Base-by-base conservation (phyloP, 2,888 invertebrate genomes). In the Harmothoe impar region DNA sequence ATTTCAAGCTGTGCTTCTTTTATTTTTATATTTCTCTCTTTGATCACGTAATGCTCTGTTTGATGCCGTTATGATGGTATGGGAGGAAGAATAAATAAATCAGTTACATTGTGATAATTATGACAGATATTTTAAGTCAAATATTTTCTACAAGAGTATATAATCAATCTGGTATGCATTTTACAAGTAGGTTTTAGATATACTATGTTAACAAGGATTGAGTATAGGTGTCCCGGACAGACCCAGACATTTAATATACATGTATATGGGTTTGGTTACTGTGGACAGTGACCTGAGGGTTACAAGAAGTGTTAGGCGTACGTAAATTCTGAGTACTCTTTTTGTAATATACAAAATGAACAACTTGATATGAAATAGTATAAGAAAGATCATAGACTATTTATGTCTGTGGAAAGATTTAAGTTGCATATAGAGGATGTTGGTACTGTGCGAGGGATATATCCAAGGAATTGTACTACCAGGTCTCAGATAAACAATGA, bases 51-150 rank as follows among this genome's bases (percentile, higher is more conserved):
- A n/a, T n/a, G n/a, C n/a, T n/a, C n/a, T n/a, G n/a, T 25, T 72
- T 0, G 5, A 29, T 72, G 72, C 72, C 25, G 72, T 72, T 72
- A 72, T 72, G 10, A 72, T 29, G 72, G 25, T 29, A 25, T 72
- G 72, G 31, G 31, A 25, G 25, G 72, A 29, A 72, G 43, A 43
- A 43, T 43, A 62, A n/a, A 5, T n/a, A n/a, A 72, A 72, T 29
- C 72, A 72, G 72, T 72, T 29, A 72, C 72, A 72, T 72, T 72
- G 72, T 72, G 72, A 72, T 72, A n/a, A n/a, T n/a, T n/a, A 72
- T 72, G 3, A 72, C 72, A 72, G 72, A 72, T 29, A 72, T n/a
- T n/a, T n/a, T 29, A 72, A 72, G 72, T 72, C 72, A 72, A 72
- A 72, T 72, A 72, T 72, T 72, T 72, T 72, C 72, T 72, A 72